Base-by-base conservation (phyloP, 2,113 vertebrate species). In the Pica pica region DNA sequence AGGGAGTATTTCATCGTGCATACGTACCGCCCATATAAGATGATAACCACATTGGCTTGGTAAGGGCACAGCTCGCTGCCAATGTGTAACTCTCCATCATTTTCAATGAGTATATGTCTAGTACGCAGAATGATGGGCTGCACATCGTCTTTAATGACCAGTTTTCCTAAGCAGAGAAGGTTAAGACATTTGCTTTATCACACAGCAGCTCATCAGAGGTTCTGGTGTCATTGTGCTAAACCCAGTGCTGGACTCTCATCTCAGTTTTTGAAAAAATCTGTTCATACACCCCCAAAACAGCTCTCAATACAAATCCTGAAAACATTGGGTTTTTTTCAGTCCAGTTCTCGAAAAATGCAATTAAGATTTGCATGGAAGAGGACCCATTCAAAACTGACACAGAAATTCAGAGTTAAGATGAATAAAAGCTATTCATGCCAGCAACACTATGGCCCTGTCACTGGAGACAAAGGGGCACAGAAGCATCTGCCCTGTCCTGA, bases 21-120 rank as follows among this genome's bases (percentile, higher is more conserved):
- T 78, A 96, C 98, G 0, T 98, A 99, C 99, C 99, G 98, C 97
- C 99, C 99, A 33, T 99, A 99, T 24, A 99, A 93, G 69, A 98
- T 95, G 90, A 99, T 98, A 84, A 98, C 98, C 94, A 99, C 98
- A 82, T 98, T 98, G 91, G 99, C 98, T 95, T 98, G 98, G 91
- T 99, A 99, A n/a, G 99, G 99, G 96, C 99, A 99, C 77, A 96
- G 98, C 70, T 98, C 94, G 50, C 99, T 99, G 85, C 99, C 99
- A 4, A 99, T 98, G 76, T 99, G 98, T 41, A 99, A 82, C 91
- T 99, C 98, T 53, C 99, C 99, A 5, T 98, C 98, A 31, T 97
- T 97, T 70, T 99, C 99, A 30, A 99, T 98, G 68, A 99, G 98
- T 82, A 99, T 99, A 56, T 99, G 98, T 92, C 98, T 98, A 15